Conservation (phyloP, 2,113 vertebrate species). For the Myotis lucifugus region DNA sequence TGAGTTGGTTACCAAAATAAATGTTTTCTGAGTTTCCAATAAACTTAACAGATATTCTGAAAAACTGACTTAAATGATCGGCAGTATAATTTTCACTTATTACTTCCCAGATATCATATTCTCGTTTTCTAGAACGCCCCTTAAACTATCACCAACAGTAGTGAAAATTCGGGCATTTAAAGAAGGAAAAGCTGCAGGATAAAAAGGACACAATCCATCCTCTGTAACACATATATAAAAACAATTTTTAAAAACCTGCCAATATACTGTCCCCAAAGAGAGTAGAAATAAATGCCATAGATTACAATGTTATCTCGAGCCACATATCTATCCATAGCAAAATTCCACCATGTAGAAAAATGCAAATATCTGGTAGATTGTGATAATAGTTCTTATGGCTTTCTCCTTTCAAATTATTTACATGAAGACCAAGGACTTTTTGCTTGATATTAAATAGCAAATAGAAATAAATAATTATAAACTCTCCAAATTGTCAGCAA, state of each 20-base stretch:
- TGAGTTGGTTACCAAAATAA: constrained; percentile 52
- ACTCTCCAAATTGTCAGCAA: constrained; percentile 27
- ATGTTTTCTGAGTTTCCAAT: constrained; percentile 9
- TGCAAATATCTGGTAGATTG: neutral
- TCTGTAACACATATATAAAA: neutral
- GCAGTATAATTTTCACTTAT: constrained; percentile 19
- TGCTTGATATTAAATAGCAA: constrained; percentile 45
- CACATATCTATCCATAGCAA: neutral
- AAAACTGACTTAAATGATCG: constrained; percentile 3
- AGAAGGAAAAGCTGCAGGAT: neutral
- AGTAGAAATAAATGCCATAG: neutral
- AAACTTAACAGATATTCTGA: constrained; percentile 16
- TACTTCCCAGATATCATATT: constrained; percentile 6
- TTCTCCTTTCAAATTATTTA: constrained; percentile 34
- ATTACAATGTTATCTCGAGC: neutral
- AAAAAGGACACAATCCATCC: neutral
- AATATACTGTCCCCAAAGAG: neutral
- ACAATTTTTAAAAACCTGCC: neutral
- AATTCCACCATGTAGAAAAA: constrained; percentile 22
- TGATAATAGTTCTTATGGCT: neutral
- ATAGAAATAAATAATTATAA: constrained; percentile 53
- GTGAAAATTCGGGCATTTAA: constrained; percentile 11
- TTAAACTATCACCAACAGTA: neutral
- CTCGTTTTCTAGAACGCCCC: constrained; percentile 32
- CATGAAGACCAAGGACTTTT: neutral